phyloP scores from a whole-genome alignment of 2,797 vertebrate genomes.

The Sebastes alutus region DNA sequence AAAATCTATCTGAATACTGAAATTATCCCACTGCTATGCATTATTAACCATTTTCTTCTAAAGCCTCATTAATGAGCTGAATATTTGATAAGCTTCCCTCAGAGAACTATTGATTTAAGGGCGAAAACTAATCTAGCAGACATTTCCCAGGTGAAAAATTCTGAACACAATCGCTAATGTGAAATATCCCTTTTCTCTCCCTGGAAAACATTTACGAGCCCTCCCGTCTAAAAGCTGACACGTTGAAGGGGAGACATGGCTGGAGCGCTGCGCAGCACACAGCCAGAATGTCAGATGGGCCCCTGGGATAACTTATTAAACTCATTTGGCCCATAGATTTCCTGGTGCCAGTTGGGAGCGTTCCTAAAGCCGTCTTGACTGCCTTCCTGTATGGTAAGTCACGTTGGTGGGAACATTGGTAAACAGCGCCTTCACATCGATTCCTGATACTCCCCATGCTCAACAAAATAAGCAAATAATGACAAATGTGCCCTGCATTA shows the following conservation, averaged over 20 bases:
- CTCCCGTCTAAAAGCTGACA: slow-evolving; percentile 63
- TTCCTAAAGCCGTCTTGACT: slow-evolving; percentile 66
- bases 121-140: slow-evolving; percentile 50
- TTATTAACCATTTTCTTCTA: slow-evolving; percentile 5
- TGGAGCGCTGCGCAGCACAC: slow-evolving; percentile 49
- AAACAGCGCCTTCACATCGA: slow-evolving; percentile 67
- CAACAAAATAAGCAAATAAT: slow-evolving; percentile 62
- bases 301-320: slow-evolving; percentile 81
- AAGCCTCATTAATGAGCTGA: slow-evolving; percentile 47
- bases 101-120: slow-evolving; percentile 67
- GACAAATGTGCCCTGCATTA: slow-evolving; percentile 45
- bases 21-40: not conserved
- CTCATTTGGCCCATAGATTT: slow-evolving; percentile 77
- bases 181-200: slow-evolving; percentile 65
- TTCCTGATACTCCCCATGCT: slow-evolving; percentile 61
- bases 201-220: slow-evolving; percentile 74
- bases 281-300: slow-evolving; percentile 74
- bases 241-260: slow-evolving; percentile 66
- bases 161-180: slow-evolving; percentile 67
- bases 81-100: slow-evolving; percentile 49
- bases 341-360: slow-evolving; percentile 73
- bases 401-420: slow-evolving; percentile 56
- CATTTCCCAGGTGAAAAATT: slow-evolving; percentile 55
- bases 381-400: slow-evolving; percentile 62
- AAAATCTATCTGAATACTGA: not conserved